Percentiles rank a stretch among this genome's conserved stretches.
phyloP scores from a whole-genome alignment of 2,113 vertebrate genomes.

The Marmota monax region DNA sequence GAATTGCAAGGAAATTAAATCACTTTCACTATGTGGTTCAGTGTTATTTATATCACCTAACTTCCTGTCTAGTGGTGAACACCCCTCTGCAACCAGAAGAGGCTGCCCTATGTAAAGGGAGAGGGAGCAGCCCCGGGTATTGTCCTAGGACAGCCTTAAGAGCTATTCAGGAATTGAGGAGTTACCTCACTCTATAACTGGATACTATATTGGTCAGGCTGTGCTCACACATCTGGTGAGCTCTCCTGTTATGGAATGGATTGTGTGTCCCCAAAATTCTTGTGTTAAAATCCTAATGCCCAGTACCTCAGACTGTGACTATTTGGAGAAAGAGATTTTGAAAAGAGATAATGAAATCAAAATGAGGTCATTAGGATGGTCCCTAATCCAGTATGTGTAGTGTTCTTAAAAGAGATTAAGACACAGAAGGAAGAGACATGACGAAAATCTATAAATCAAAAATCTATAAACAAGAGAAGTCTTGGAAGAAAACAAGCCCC shows the following conservation, averaged over 20 bases:
- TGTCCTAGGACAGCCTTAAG: neutral
- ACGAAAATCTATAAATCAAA: neutral
- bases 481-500: neutral
- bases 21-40: slow-evolving; percentile 60
- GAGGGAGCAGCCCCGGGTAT: neutral
- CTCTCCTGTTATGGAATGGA: neutral
- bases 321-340: neutral
- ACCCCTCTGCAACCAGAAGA: neutral
- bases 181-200: neutral
- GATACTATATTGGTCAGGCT: too few relatives aligned
- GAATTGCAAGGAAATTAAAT: slow-evolving; percentile 21
- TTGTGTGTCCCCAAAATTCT: neutral
- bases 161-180: neutral
- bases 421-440: neutral
- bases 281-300: neutral
- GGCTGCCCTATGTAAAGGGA: neutral
- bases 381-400: neutral
- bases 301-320: neutral
- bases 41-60: slow-evolving; percentile 52
- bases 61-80: neutral
- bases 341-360: slow-evolving; percentile 11
- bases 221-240: neutral
- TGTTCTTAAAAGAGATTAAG: neutral
- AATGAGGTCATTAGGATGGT: neutral
- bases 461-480: neutral